Percentiles rank a stretch among this genome's conserved stretches.
Conservation (phyloP, 1,140 invertebrate species). For the Eufriesea mexicana region DNA sequence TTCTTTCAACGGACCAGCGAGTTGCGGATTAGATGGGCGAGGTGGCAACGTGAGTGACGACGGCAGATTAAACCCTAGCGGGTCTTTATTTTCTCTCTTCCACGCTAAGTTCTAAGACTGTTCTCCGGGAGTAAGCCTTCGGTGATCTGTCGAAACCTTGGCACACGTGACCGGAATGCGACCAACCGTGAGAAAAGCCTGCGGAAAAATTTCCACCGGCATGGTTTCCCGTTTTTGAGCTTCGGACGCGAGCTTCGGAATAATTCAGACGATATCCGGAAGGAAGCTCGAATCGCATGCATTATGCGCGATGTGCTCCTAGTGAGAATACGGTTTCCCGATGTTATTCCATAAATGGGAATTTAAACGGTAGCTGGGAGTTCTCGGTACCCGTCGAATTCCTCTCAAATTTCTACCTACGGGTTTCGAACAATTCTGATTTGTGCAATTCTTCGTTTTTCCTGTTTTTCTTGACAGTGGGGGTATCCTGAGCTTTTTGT, state of each 20-base stretch:
- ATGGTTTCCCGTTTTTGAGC: background rate
- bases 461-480: too few relatives aligned
- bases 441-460: too few relatives aligned
- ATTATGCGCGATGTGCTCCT: too few relatives aligned
- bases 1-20: constrained; percentile 1
- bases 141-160: constrained; percentile 66
- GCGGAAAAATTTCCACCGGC: background rate
- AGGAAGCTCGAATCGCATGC: background rate
- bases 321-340: background rate
- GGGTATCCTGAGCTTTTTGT: too few relatives aligned
- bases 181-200: background rate
- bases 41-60: constrained; percentile 59
- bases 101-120: constrained; percentile 56
- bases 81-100: constrained; percentile 54
- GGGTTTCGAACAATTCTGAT: too few relatives aligned
- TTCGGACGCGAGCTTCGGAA: background rate
- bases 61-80: constrained; percentile 61
- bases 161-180: constrained; percentile 68
- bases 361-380: too few relatives aligned
- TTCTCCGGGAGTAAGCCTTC: constrained; percentile 61
- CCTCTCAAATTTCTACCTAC: too few relatives aligned
- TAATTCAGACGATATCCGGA: background rate
- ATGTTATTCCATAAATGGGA: too few relatives aligned
- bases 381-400: too few relatives aligned
- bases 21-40: constrained; percentile 54